Evolutionary conservation across 2,888 invertebrate species (phyloP).

Genomic region (Sthenelais limicola): DNA sequence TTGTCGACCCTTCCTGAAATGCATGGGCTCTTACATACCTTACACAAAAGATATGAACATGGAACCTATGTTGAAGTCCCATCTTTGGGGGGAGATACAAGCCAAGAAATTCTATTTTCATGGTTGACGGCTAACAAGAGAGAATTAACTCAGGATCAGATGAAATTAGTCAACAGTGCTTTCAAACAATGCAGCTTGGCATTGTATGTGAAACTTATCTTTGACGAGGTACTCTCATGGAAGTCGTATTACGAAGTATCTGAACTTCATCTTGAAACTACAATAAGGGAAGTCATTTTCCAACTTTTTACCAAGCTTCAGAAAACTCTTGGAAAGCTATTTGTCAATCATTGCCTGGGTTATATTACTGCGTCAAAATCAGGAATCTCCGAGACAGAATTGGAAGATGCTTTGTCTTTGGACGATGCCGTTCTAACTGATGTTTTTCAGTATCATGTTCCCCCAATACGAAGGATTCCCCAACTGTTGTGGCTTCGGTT

Average conservation of each 20-base stretch:
- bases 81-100: slow-evolving; percentile 27
- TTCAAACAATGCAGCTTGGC: slow-evolving; percentile 57
- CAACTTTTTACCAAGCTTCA: slow-evolving; percentile 59
- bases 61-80: slow-evolving; percentile 83
- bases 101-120: slow-evolving; percentile 27
- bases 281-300: slow-evolving; percentile 53
- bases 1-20: slow-evolving; percentile 57
- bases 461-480: slow-evolving; percentile 47
- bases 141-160: slow-evolving; percentile 51
- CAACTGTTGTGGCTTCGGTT: slow-evolving; percentile 45
- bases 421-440: slow-evolving; percentile 61
- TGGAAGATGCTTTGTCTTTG: slow-evolving; percentile 64
- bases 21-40: slow-evolving; percentile 73
- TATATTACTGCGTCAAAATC: slow-evolving; percentile 59
- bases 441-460: slow-evolving; percentile 53
- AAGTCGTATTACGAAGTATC: slow-evolving; percentile 53
- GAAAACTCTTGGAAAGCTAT: slow-evolving; percentile 55
- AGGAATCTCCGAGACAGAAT: slow-evolving; percentile 62
- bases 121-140: slow-evolving; percentile 80
- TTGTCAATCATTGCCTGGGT: slow-evolving; percentile 58
- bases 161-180: slow-evolving; percentile 55
- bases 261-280: slow-evolving; percentile 28
- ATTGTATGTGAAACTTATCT: slow-evolving; percentile 58
- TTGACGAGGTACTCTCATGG: slow-evolving; percentile 59
- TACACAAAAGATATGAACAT: slow-evolving; percentile 89